Percentiles rank a stretch among this genome's conserved stretches.
These are phyloP conservation scores for Andrena bucephala DNA, from an alignment of 2,888 invertebrate genomes.

Conservation along the genomic window DNA sequence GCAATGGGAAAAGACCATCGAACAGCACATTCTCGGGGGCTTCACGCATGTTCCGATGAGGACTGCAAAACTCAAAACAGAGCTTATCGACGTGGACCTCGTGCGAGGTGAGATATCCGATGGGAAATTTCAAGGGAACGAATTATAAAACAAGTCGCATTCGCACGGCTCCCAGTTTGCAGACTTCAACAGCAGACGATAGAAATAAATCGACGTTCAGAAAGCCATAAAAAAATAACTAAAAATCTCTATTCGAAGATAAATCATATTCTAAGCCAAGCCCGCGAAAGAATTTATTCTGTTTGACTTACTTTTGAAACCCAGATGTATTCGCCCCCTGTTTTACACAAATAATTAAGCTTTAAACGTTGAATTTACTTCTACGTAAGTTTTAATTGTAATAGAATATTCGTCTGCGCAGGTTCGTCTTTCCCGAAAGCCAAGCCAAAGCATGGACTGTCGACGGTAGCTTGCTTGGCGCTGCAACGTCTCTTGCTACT, in stretches of 20 bases:
- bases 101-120: conserved; percentile 91
- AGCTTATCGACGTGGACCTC: conserved; percentile 97
- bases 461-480: conserved; percentile 94
- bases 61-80: conserved; percentile 93
- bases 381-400: conserved; percentile 7
- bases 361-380: neutral
- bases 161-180: neutral
- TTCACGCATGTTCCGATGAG: conserved; percentile 93
- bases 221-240: neutral
- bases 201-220: too few species aligned
- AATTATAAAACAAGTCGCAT: neutral
- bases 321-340: neutral
- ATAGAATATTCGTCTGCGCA: conserved; percentile 80
- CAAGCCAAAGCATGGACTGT: conserved; percentile 96
- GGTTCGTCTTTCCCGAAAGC: conserved; percentile 98
- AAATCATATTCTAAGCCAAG: too few species aligned
- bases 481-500: conserved; percentile 93
- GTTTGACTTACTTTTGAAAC: neutral
- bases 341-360: neutral
- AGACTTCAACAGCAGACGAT: too few species aligned
- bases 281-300: too few species aligned
- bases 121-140: neutral
- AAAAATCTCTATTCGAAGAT: neutral
- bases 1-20: conserved; percentile 98
- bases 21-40: conserved; percentile 95